Evolutionary conservation across 2,888 invertebrate genomes (phyloP).

Genomic region (Drosophila formosana): DNA sequence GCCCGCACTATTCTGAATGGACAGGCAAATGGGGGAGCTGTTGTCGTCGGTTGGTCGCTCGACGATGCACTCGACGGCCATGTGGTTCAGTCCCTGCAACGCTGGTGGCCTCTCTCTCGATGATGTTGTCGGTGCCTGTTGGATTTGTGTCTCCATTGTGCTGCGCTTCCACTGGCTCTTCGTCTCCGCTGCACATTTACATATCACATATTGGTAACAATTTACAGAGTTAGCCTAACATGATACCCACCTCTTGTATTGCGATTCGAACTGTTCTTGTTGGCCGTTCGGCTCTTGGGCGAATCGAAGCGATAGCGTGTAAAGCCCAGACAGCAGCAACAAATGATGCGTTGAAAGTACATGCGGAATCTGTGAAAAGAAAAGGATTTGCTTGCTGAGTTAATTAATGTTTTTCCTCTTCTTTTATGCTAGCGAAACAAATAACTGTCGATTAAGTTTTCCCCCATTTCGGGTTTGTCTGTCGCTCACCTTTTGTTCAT

Average conservation of each 20-base stretch:
- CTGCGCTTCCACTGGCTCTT: slow-evolving; percentile 83
- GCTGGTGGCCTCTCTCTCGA: slow-evolving; percentile 42
- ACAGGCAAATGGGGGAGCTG: slow-evolving; percentile 75
- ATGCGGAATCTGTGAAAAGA: slow-evolving; percentile 87
- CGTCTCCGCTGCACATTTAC: slow-evolving; percentile 61
- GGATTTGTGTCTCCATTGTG: slow-evolving; percentile 84
- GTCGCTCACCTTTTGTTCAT: slow-evolving; percentile 93
- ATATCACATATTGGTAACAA: slow-evolving; percentile 5
- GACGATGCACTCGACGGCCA: slow-evolving; percentile 66
- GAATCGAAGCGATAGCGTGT: slow-evolving; percentile 71
- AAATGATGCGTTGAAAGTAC: slow-evolving; percentile 90
- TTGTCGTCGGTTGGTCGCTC: slow-evolving; percentile 57
- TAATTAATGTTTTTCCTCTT: background rate
- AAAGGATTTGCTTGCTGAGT: background rate
- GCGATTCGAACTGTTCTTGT: slow-evolving; percentile 71
- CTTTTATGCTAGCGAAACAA: background rate
- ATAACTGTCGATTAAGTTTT: background rate
- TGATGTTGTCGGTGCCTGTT: slow-evolving; percentile 62
- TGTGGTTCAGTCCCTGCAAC: slow-evolving; percentile 29
- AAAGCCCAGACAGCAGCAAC: slow-evolving; percentile 86
- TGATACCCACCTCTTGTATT: slow-evolving; percentile 63
- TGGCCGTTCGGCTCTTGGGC: slow-evolving; percentile 64
- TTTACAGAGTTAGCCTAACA: background rate
- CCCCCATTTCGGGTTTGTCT: background rate
- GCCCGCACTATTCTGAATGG: slow-evolving; percentile 66